Evolutionary conservation across 2,113 vertebrate genomes (phyloP), one percentile per base, ranked within the genome.

Genomic region (Ellobius talpinus): DNA sequence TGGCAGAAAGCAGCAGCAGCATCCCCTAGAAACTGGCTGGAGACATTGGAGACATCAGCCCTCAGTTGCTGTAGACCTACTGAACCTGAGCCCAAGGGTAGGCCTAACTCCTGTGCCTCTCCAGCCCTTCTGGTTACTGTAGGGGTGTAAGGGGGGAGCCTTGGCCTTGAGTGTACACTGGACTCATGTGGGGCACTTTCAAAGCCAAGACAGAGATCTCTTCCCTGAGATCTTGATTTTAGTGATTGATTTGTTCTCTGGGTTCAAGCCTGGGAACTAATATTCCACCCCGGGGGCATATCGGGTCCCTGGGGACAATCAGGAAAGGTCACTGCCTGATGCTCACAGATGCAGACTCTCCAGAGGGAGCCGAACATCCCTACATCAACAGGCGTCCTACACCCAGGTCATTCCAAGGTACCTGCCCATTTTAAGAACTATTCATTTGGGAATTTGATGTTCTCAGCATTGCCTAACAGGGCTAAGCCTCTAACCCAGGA

Each of bases 51-150:
- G 16, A 36, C 1, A 5, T 12, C 14, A 11, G 5, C 52, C 33
- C 29, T 68, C 55, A 11, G 13, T 70, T 21, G 3, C 7, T 0
- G 0, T 6, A 31, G 47, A 13, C 26, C 33, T 8, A 55, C 50
- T 2, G 14, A 8, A 0, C 65, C 14, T 0, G 63, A n/a, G 50
- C 33, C 47, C 3, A 0, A 1, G n/a, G 14, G 4, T 0, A 23
- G 0, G 1, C 17, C 74, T 5, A 10, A 52, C 31, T 1, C 16
- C n/a, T 5, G 50, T 11, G 33, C 2, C 5, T 3, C 4, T 3
- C 11, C 81, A 1, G 29, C 63, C 63, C 52, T 2, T 16, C 61
- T 58, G 6, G 42, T 90, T 52, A 47, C 12, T 1, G 3, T 29
- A 42, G 17, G 63, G 39, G 26, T 17, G 0, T 1, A 39, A 24